Evolutionary conservation across 1,140 invertebrate genomes (phyloP).

Genomic region (Euschistus heros): DNA sequence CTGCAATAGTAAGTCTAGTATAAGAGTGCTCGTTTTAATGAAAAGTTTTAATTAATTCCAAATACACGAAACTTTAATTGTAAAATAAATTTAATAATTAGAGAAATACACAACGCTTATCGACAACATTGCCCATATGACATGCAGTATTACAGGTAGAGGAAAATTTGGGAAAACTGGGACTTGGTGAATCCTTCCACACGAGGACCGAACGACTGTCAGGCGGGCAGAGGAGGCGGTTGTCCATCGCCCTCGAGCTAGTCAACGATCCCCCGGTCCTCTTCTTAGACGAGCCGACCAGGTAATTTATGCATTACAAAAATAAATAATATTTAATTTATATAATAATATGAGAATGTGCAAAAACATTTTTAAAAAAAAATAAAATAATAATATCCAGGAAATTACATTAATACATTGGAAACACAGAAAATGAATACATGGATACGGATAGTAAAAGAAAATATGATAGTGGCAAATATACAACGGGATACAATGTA

Average conservation of each 20-base stretch:
- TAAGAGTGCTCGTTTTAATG: not conserved
- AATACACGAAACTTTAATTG: not conserved
- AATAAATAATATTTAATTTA: not conserved
- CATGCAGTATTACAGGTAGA: slow-evolving; percentile 40
- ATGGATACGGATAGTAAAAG: too few species aligned
- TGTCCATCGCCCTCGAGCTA: slow-evolving; percentile 79
- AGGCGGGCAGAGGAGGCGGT: slow-evolving; percentile 83
- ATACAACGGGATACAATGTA: too few species aligned
- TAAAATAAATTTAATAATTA: not conserved
- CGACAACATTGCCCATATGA: too few species aligned
- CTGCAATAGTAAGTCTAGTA: slow-evolving; percentile 35
- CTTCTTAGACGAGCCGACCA: slow-evolving; percentile 95
- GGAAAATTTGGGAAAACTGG: slow-evolving; percentile 73
- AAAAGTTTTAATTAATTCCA: not conserved
- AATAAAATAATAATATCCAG: not conserved
- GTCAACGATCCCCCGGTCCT: slow-evolving; percentile 90
- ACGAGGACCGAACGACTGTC: slow-evolving; percentile 73
- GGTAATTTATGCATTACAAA: slow-evolving; percentile 36
- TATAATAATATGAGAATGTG: not conserved
- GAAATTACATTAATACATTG: not conserved
- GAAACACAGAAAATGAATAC: not conserved
- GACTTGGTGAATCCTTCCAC: slow-evolving; percentile 58
- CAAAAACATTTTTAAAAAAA: not conserved
- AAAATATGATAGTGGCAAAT: too few species aligned
- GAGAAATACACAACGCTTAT: not conserved